Base-by-base conservation (phyloP, 2,888 invertebrate genomes). In the Argynnis bischoffii region DNA sequence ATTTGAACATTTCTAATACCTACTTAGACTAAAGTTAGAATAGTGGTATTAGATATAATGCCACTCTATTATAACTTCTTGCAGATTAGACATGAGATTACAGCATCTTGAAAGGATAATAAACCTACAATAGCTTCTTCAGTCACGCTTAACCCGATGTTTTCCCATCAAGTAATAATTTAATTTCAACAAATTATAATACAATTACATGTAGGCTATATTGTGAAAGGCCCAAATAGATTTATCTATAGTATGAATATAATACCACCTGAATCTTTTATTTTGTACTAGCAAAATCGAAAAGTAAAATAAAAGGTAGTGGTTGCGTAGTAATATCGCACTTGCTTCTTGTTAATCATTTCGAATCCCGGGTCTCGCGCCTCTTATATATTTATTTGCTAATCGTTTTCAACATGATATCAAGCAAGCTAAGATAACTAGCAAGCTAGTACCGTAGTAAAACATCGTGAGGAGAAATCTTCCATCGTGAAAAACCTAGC, bases 61-160 rank as follows among this genome's bases (percentile, higher is more conserved):
- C 50, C 57, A 60, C 54, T 55, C 63, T 60, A 72, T 66, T 67
- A 66, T 65, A 60, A 67, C 26, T 50, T 53, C 51, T 55, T 51
- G 61, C n/a, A 64, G 65, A 69, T 71, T 63, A 65, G 60, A 41
- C 59, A 60, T 54, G 55, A 47, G 55, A 69, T 70, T 72, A 68
- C 70, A 63, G 66, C 55, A 66, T 55, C 60, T 64, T 70, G 72
- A 68, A 70, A 68, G 70, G 68, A 68, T 66, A 70, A 69, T 69
- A 69, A 69, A 69, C 69, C 60, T 57, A 66, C 63, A 63, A 67
- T 63, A 65, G 64, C 65, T 63, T 63, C 64, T 67, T 51, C 59
- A 61, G 55, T 69, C 66, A 70, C 72, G 70, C 53, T 41, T 70
- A 21, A 18, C 61, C 61, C 54, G 55, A 66, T 26, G 60, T 54